Conservation (phyloP, 2,888 invertebrate genomes). For the Andrena haemorrhoa region DNA sequence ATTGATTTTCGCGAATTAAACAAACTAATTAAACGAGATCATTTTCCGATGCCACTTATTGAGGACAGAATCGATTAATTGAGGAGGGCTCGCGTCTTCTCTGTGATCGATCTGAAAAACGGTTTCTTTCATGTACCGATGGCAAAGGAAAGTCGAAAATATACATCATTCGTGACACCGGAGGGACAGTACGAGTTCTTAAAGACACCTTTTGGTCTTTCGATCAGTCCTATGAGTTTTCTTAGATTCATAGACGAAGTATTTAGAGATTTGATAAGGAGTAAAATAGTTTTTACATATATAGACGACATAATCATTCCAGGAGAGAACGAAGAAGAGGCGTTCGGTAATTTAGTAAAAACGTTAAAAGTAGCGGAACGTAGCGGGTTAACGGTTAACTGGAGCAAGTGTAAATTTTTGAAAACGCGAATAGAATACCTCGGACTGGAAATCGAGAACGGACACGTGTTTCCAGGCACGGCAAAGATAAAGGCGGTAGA, state of each 20-base stretch:
- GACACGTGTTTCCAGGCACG: background rate
- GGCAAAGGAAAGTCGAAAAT: conserved; percentile 1
- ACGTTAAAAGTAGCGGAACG: background rate
- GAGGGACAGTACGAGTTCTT: conserved; percentile 28
- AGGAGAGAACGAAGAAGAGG: background rate
- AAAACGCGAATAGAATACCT: conserved; percentile 15
- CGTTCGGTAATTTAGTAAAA: background rate
- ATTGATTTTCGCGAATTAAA: conserved; percentile 9
- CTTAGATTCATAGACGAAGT: conserved; percentile 14
- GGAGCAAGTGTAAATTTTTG: conserved; percentile 27
- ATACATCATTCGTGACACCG: conserved; percentile 20
- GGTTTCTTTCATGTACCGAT: conserved; percentile 30
- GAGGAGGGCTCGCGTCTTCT: background rate
- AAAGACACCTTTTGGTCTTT: conserved; percentile 17
- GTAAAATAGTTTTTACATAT: conserved; percentile 2
- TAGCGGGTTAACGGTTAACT: background rate
- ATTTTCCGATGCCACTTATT: conserved; percentile 1
- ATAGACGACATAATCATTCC: conserved; percentile 32
- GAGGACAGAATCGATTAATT: conserved; percentile 12
- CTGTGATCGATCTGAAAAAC: conserved; percentile 7
- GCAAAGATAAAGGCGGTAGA: background rate
- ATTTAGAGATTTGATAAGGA: background rate
- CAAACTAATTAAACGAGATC: background rate
- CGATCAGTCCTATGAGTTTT: conserved; percentile 15
- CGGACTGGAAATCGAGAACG: background rate